phyloP scores from a whole-genome alignment of 2,113 vertebrate genomes.

The Furnarius figulus region DNA sequence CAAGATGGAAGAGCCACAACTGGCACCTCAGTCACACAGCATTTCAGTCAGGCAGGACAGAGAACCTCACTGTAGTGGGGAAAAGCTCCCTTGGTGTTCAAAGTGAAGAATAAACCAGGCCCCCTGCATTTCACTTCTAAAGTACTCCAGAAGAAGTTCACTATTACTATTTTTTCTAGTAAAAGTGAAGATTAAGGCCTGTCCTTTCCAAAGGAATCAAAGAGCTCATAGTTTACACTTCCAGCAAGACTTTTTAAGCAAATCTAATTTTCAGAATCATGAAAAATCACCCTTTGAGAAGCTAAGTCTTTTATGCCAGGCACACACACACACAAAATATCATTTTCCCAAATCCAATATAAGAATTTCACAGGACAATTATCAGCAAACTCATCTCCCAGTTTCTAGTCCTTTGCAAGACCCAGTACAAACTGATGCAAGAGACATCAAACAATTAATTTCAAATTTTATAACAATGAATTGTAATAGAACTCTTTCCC shows the following conservation, averaged over 20 bases:
- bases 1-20: not conserved
- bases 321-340: not conserved
- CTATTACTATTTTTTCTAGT: not conserved
- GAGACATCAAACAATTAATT: not conserved
- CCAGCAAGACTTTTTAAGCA: accelerated
- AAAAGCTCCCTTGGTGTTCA: not conserved
- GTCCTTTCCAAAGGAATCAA: not conserved
- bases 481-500: not conserved
- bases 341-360: not conserved
- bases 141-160: not conserved
- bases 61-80: not conserved
- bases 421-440: not conserved
- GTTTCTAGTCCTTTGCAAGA: not conserved
- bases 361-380: not conserved
- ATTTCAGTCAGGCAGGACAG: accelerated
- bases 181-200: not conserved
- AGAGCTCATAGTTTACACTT: not conserved
- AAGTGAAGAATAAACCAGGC: not conserved
- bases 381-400: not conserved
- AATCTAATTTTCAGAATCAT: not conserved
- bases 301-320: not conserved
- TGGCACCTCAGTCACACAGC: accelerated
- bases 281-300: not conserved
- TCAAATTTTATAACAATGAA: not conserved
- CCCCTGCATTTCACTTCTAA: not conserved